Evolutionary conservation across 2,888 invertebrate genomes (phyloP).

Genomic region (Oligia latruncula): DNA sequence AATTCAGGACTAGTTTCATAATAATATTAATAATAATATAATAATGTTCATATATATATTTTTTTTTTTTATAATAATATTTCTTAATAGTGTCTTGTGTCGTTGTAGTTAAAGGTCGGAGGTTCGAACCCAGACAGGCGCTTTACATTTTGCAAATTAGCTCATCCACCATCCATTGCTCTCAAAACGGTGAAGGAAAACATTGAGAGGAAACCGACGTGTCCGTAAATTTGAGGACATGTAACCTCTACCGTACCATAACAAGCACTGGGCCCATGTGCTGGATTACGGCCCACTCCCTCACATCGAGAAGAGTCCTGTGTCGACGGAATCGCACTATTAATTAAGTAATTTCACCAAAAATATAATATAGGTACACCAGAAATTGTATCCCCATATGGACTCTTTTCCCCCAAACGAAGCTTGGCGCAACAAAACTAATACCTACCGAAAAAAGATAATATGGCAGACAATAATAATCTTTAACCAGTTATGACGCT

Average conservation of each 20-base stretch:
- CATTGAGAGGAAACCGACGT: background rate
- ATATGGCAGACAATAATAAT: slow-evolving; percentile 47
- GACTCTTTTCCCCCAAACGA: background rate
- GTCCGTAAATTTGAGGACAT: background rate
- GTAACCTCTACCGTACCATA: background rate
- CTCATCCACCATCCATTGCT: background rate
- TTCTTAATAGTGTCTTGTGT: no score
- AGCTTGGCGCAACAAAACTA: slow-evolving; percentile 19
- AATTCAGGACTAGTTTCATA: background rate
- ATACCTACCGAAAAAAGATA: slow-evolving; percentile 36
- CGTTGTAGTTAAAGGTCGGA: no score
- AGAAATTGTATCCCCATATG: background rate
- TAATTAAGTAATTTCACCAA: background rate
- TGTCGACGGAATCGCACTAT: background rate
- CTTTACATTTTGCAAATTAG: background rate
- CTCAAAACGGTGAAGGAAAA: background rate
- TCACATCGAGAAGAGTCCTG: background rate
- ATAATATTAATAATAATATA: no score
- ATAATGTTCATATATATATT: no score
- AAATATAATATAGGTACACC: background rate
- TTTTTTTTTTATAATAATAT: no score
- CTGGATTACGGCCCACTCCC: background rate
- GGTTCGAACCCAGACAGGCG: background rate
- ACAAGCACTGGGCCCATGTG: background rate
- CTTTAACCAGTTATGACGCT: slow-evolving; percentile 49